Evolutionary conservation across 2,113 vertebrate species (phyloP).

Genomic region (Numida meleagris): DNA sequence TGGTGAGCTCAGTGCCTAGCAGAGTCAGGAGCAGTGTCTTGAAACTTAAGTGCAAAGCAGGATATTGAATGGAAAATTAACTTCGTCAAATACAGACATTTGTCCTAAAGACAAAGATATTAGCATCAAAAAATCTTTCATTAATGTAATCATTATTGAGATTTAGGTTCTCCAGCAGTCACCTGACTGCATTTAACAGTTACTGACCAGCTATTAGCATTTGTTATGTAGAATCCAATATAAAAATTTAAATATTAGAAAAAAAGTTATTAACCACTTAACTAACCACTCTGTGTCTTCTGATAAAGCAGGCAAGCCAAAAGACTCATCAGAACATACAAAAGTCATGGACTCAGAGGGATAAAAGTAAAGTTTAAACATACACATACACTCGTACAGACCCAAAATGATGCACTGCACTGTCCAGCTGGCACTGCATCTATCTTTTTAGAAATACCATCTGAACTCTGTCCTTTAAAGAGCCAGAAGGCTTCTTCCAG

Average conservation of each 20-base stretch:
- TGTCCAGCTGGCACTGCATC: background rate
- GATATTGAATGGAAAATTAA: background rate
- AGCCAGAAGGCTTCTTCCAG: background rate
- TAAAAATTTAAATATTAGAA: background rate
- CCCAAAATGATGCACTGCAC: background rate
- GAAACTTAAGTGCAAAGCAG: background rate
- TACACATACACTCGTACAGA: background rate
- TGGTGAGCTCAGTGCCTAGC: background rate
- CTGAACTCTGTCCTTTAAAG: background rate
- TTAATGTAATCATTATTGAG: background rate
- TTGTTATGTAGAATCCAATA: background rate
- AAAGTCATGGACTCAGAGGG: background rate
- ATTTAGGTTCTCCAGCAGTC: background rate
- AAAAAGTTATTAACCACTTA: background rate
- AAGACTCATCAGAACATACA: background rate
- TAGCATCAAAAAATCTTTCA: background rate
- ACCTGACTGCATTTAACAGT: background rate
- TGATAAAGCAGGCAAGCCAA: background rate
- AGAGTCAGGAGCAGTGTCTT: conserved; percentile 22
- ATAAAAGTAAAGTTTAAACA: background rate
- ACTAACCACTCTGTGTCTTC: background rate
- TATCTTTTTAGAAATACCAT: background rate
- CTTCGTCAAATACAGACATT: background rate
- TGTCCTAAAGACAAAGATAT: background rate
- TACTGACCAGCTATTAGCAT: background rate